These are phyloP conservation scores for Ctenoplectra terminalis DNA, from an alignment of 1,140 invertebrate species.

Conservation along the genomic window DNA sequence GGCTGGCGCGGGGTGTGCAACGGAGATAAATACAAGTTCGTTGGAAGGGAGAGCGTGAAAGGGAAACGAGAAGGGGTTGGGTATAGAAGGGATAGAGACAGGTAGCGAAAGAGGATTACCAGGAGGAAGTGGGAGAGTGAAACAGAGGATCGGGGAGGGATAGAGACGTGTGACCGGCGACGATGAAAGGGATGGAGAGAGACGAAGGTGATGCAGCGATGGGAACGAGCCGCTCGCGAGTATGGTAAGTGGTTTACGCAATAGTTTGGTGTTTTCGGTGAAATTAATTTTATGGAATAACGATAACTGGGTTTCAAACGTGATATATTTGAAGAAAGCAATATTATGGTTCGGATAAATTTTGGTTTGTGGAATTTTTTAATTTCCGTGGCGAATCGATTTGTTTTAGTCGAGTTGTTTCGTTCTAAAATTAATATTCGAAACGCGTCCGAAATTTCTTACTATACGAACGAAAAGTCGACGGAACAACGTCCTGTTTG, in stretches of 20 bases:
- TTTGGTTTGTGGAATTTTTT: too few relatives aligned
- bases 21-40: conserved; percentile 64
- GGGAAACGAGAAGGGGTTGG: conserved; percentile 10
- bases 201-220: conserved; percentile 10
- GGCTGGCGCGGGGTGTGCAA: conserved; percentile 40
- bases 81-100: not conserved
- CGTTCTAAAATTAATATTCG: too few relatives aligned
- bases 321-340: too few relatives aligned
- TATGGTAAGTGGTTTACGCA: not conserved
- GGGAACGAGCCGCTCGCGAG: conserved; percentile 6
- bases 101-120: conserved; percentile 54
- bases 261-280: not conserved
- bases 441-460: too few relatives aligned
- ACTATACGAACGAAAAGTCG: too few relatives aligned
- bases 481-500: too few relatives aligned
- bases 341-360: too few relatives aligned
- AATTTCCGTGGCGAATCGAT: too few relatives aligned
- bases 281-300: too few relatives aligned
- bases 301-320: too few relatives aligned
- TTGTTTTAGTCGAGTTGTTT: too few relatives aligned
- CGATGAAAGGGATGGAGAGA: conserved; percentile 9
- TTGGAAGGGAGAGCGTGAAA: conserved; percentile 37
- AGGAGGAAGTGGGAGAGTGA: conserved; percentile 1
- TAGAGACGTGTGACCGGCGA: not conserved
- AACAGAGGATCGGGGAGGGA: not conserved